These are phyloP conservation scores for Diadegma fenestrale DNA, from an alignment of 2,888 invertebrate genomes.

Conservation along the genomic window DNA sequence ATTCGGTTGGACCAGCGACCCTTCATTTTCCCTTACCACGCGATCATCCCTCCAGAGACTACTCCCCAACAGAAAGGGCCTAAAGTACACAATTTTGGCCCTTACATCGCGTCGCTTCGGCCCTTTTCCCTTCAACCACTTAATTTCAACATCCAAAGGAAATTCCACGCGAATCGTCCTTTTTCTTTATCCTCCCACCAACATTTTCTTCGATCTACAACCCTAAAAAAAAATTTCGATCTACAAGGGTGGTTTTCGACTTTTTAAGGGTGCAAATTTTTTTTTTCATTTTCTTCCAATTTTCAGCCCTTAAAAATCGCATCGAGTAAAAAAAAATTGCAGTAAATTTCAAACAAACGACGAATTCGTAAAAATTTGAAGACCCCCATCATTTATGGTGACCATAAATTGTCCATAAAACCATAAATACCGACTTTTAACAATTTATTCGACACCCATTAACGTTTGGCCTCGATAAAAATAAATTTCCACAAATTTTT, in stretches of 20 bases:
- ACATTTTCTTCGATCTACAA: background rate
- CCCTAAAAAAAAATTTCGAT: background rate
- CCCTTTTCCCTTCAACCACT: background rate
- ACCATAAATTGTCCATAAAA: background rate
- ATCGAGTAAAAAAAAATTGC: too few relatives aligned
- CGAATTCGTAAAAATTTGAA: background rate
- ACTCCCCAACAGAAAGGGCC: background rate
- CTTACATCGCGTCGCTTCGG: background rate
- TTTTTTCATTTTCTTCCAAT: background rate
- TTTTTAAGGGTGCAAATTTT: background rate
- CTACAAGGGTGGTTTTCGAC: background rate
- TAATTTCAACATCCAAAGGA: background rate
- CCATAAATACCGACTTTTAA: background rate
- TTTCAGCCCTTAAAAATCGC: background rate
- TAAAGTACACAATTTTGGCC: slow-evolving; percentile 3
- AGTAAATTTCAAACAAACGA: background rate
- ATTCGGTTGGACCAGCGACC: slow-evolving; percentile 36
- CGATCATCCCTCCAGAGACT: background rate
- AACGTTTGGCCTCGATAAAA: background rate
- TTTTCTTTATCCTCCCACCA: background rate
- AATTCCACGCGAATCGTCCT: background rate
- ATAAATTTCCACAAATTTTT: background rate
- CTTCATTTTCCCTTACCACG: slow-evolving; percentile 5
- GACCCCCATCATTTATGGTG: background rate
- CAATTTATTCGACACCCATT: background rate